Conservation (phyloP, 2,113 vertebrate genomes). For the Microcebus jonahi region DNA sequence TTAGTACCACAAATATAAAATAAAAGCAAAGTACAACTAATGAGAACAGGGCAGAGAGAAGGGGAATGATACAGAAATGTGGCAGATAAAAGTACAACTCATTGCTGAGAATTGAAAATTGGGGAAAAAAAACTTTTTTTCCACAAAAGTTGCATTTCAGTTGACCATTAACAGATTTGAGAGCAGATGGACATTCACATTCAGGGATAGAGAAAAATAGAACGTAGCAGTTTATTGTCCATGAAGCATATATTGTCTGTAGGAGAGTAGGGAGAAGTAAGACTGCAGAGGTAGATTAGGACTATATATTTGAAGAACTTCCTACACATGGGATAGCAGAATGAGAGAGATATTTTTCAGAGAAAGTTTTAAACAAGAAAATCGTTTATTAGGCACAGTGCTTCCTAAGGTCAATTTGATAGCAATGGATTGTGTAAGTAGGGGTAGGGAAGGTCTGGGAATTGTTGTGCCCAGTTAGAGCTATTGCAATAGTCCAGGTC, state of each 20-base stretch:
- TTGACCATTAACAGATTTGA: neutral
- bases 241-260: neutral
- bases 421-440: neutral
- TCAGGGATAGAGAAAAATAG: neutral
- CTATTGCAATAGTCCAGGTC: neutral
- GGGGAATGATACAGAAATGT: neutral
- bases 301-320: neutral
- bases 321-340: too few species aligned
- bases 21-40: neutral
- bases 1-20: neutral
- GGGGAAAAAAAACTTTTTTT: neutral
- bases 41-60: neutral
- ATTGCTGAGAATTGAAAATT: neutral
- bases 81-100: neutral
- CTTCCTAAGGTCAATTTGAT: neutral
- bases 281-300: too few species aligned
- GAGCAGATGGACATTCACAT: neutral
- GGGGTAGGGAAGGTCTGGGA: fast-evolving
- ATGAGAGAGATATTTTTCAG: neutral
- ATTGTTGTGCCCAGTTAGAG: neutral
- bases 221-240: neutral
- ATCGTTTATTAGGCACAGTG: neutral
- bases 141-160: neutral
- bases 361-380: neutral
- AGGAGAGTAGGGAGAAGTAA: neutral